Base-by-base conservation (phyloP, 1,140 invertebrate species). In the Delia radicum region DNA sequence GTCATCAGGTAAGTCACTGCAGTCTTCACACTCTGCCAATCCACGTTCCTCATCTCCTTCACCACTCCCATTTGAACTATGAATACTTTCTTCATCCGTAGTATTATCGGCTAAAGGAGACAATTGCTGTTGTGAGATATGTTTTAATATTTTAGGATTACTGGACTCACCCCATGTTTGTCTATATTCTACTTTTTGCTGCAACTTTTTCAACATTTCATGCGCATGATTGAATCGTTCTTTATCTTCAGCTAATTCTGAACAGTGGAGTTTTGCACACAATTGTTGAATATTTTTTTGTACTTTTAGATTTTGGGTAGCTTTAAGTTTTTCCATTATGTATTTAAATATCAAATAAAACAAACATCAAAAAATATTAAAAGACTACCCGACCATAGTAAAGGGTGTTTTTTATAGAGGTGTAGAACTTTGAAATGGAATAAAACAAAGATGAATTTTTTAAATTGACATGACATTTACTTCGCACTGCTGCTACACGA, bases 211-310 rank as follows among this genome's bases (percentile, higher is more conserved):
- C 6, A 73, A 28, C 31, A 73, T 63, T 65, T 73, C 37, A 1
- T 61, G 75, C 2, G 71, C 75, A 65, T 73, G 71, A 26, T 73
- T 67, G 18, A 76, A 18, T 27, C 65, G 27, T 18, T 69, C 74
- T 65, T 71, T 31, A 27, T 75, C 74, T 13, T 28, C 37, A n/a
- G 74, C 27, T 21, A 75, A 26, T n/a, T 67, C 62, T 1, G 65
- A 28, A 12, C 67, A 69, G 8, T 65, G 63, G 12, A 75, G 31
- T 13, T 75, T 69, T 15, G 28, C 46, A 21, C 74, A 75, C 5
- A 75, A 55, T 29, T 75, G 42, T 8, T 8, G n/a, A 15, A 75
- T 46, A n/a, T 71, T 21, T 31, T 24, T 42, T 15, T 75, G 48
- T 3, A 18, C n/a, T 55, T 55, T 55, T 55, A 4, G 48, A 55